Evolutionary conservation across 2,888 invertebrate species (phyloP).

Genomic region (Eremobia ochroleuca): DNA sequence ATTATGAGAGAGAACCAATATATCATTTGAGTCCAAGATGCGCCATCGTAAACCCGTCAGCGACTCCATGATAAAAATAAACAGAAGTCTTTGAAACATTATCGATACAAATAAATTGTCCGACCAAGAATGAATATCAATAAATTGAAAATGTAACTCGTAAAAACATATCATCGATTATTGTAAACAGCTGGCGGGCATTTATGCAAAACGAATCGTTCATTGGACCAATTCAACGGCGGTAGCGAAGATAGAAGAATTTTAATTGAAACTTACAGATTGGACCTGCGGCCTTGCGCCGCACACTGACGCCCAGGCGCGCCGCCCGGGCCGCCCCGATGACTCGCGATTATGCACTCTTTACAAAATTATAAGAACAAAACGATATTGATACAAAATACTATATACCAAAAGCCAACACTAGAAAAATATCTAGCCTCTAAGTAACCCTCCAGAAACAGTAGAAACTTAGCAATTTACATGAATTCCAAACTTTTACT

Average conservation of each 20-base stretch:
- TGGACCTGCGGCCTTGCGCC: constrained; percentile 63
- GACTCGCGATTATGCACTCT: constrained; percentile 43
- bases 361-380: constrained; percentile 37
- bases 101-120: constrained; percentile 89
- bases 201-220: constrained; percentile 88
- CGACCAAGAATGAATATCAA: constrained; percentile 87
- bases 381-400: constrained; percentile 34
- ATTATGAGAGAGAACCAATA: constrained; percentile 75
- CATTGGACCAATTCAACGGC: constrained; percentile 86
- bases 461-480: constrained; percentile 83
- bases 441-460: constrained; percentile 24
- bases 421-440: neutral
- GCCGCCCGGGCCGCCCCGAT: constrained; percentile 34
- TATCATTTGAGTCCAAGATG: constrained; percentile 73
- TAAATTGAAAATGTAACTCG: constrained; percentile 89
- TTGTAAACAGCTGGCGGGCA: constrained; percentile 90
- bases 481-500: constrained; percentile 81
- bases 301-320: constrained; percentile 38
- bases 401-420: constrained; percentile 8
- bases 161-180: constrained; percentile 90
- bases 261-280: constrained; percentile 82
- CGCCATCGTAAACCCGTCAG: constrained; percentile 81
- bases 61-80: constrained; percentile 81
- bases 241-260: constrained; percentile 84
- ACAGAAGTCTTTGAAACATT: constrained; percentile 87